Evolutionary conservation across 2,797 vertebrate species (phyloP).

Genomic region (Tolypeutes matacus): DNA sequence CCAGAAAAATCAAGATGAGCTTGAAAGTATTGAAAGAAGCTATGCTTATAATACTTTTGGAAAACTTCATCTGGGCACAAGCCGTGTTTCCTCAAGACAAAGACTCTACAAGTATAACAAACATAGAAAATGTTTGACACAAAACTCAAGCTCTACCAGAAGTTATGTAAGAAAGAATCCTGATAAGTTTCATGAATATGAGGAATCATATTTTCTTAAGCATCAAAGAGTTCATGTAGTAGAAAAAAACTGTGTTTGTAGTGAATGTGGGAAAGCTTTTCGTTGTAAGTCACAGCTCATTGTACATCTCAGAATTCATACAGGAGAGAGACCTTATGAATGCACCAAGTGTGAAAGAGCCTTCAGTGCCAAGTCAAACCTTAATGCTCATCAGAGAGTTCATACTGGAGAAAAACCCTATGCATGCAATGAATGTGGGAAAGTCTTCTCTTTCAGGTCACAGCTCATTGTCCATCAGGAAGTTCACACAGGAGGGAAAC

Average conservation of each 20-base stretch:
- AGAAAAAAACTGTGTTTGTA: conserved; percentile 77
- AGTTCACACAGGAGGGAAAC: conserved; percentile 78
- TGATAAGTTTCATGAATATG: conserved; percentile 57
- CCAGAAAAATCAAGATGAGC: conserved; percentile 63
- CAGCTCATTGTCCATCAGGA: conserved; percentile 81
- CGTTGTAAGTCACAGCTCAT: conserved; percentile 77
- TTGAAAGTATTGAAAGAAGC: conserved; percentile 47
- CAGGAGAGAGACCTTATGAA: conserved; percentile 78
- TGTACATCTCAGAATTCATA: conserved; percentile 79
- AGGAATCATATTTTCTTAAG: conserved; percentile 69
- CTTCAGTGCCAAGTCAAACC: conserved; percentile 81
- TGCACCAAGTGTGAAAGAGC: conserved; percentile 79
- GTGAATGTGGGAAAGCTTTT: conserved; percentile 78
- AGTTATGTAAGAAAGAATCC: conserved; percentile 55
- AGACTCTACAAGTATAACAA: conserved; percentile 48
- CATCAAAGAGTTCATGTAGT: conserved; percentile 53
- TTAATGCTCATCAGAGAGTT: conserved; percentile 81
- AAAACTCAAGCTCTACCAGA: conserved; percentile 49
- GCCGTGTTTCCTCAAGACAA: conserved; percentile 53
- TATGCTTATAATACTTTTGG: conserved; percentile 44
- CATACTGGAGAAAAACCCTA: conserved; percentile 83
- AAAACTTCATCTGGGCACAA: conserved; percentile 60
- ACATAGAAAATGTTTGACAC: conserved; percentile 1
- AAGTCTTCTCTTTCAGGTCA: conserved; percentile 79
- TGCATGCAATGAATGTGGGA: conserved; percentile 73